Conservation (phyloP, 1,140 invertebrate species). For the Acromyrmex charruanus region DNA sequence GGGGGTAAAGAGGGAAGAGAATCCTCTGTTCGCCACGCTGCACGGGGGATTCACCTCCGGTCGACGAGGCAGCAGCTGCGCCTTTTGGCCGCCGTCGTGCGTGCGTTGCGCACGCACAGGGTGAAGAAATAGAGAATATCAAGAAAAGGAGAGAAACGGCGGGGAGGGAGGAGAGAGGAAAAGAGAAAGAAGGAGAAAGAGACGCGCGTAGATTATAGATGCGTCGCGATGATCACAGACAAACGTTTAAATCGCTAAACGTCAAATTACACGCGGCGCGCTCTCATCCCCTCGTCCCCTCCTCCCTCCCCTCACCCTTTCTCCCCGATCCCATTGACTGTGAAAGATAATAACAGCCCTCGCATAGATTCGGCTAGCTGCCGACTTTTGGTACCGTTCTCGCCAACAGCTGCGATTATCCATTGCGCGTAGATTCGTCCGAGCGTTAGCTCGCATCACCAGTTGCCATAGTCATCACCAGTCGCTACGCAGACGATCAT, state of each 20-base stretch:
- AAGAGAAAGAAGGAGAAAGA: not conserved
- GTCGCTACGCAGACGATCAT: not conserved
- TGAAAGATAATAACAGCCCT: constrained; percentile 84
- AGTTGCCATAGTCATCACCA: not conserved
- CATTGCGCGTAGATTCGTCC: constrained; percentile 23
- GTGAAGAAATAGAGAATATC: constrained; percentile 33
- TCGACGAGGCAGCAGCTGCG: constrained; percentile 76
- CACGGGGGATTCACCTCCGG: constrained; percentile 31
- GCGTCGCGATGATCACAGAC: constrained; percentile 83
- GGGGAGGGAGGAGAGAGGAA: not conserved
- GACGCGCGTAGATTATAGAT: constrained; percentile 81
- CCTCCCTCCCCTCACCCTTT: too few relatives aligned
- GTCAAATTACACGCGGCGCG: constrained; percentile 82
- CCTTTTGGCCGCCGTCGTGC: constrained; percentile 70
- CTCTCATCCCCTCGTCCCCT: not conserved
- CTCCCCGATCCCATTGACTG: constrained; percentile 63
- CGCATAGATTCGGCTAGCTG: constrained; percentile 77
- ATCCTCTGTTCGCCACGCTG: constrained; percentile 30
- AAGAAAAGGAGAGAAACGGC: too few relatives aligned
- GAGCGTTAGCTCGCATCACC: not conserved
- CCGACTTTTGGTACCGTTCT: constrained; percentile 55
- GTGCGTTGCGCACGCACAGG: constrained; percentile 54
- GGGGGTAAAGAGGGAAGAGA: not conserved
- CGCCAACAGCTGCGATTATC: constrained; percentile 67
- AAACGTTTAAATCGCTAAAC: constrained; percentile 85